phyloP scores from a whole-genome alignment of 2,888 invertebrate species.

The Scaptomyza polygonia region DNA sequence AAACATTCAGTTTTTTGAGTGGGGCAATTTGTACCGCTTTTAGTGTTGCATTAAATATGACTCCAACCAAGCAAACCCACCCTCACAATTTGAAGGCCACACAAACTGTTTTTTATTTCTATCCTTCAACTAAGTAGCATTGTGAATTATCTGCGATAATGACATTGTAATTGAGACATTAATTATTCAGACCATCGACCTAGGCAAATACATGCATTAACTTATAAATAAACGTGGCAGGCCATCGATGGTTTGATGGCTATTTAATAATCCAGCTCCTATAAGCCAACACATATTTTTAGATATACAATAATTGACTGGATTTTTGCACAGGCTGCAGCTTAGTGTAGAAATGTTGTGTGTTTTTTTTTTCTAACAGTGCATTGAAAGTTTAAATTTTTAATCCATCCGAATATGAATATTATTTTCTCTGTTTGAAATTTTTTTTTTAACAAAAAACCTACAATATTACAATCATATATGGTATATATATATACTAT shows the following conservation, averaged over 20 bases:
- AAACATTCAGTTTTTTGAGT: slow-evolving; percentile 49
- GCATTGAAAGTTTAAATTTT: no score
- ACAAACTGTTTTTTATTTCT: slow-evolving; percentile 18
- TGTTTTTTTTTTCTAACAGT: no score
- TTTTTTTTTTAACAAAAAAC: no score
- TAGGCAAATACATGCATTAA: slow-evolving; percentile 30
- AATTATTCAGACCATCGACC: slow-evolving; percentile 59
- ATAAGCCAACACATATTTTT: slow-evolving; percentile 1
- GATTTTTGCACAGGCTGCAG: slow-evolving; percentile 10
- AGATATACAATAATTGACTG: slow-evolving; percentile 14
- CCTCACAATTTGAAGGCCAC: slow-evolving; percentile 13
- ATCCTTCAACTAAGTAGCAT: slow-evolving; percentile 54
- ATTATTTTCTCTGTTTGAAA: no score
- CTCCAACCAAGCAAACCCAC: slow-evolving; percentile 3
- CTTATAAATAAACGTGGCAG: slow-evolving; percentile 20
- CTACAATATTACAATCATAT: no score
- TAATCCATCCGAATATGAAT: no score
- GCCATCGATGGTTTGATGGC: slow-evolving; percentile 39
- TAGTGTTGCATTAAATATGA: slow-evolving; percentile 58
- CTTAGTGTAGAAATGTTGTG: no score
- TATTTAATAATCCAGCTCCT: slow-evolving; percentile 31
- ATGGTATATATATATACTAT: no score
- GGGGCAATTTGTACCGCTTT: slow-evolving; percentile 67
- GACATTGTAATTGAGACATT: slow-evolving; percentile 76
- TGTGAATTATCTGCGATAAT: slow-evolving; percentile 53